Evolutionary conservation across 2,888 invertebrate genomes (phyloP), one percentile per base, ranked within the genome.

Genomic region (Pachydiplax longipennis): DNA sequence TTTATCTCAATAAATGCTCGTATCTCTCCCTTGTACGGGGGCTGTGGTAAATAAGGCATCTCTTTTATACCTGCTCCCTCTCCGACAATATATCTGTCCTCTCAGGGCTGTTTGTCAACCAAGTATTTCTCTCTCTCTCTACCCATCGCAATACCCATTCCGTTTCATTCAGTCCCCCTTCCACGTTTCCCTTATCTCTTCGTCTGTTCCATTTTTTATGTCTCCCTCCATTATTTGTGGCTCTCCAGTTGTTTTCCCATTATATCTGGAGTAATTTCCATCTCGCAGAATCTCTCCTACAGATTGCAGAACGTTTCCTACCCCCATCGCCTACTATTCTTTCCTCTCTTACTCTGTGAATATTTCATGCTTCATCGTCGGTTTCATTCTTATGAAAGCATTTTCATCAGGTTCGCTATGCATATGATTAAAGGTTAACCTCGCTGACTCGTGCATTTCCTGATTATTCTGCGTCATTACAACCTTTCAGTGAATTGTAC

Each of bases 41-140:
- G 18, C 31, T n/a, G 87, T 2, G 37, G 87, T 18, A 61, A 61
- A 61, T 37, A 37, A 4, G 31, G 18, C 37, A 12, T 15, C 87
- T 37, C 73, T 25, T 31, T 73, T 73, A 25, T 61, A 37, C 61
- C 37, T 15, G 37, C 87, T 22, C 22, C 37, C 22, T 22, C 22
- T 22, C 61, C 22, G 22, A 61, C 87, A 87, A 87, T 87, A 87
- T 87, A 61, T 87, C 87, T 40, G 61, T 87, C 87, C 58, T 65
- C 87, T 61, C 37, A n/a, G 37, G 61, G 37, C 87, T 61, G 65
- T 61, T 87, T 87, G 61, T 87, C 87, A 87, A 65, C 22, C 65
- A 3, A 12, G 65, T 37, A 61, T 61, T 87, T 53, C 61, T 61
- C 87, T 37, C 37, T 31, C 53, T 61, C 87, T 37, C 37, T 31